Base-by-base conservation (phyloP, 2,888 invertebrate genomes). In the Hirtodrosophila confusa region DNA sequence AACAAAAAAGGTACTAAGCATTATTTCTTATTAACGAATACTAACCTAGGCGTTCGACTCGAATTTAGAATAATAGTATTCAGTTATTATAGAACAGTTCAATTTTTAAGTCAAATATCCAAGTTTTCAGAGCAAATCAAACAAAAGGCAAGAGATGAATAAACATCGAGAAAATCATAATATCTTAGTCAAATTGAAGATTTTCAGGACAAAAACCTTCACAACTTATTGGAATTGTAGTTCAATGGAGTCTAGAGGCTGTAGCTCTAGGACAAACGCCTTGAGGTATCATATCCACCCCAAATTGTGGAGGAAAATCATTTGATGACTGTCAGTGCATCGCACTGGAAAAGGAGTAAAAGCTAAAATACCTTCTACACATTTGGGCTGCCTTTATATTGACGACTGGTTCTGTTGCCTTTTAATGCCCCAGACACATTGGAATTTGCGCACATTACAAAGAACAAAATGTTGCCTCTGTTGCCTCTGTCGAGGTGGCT, bases 371-470 rank as follows among this genome's bases (percentile, higher is more conserved):
- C 56, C 55, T 62, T 62, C 57, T 56, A 39, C 71, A 62, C 76
- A 76, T 66, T 66, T 31, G 60, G 35, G 82, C 41, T 75, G 54
- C 40, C 58, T 74, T 57, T 56, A 56, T 60, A 74, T 76, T 78
- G 76, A 62, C 55, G 61, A 70, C 77, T 60, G 55, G 24, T 45
- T 63, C 49, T 33, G 41, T 39, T 58, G 57, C 50, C 56, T 49
- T 72, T 70, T 66, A 75, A 65, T 58, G 63, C 62, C 54, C 47
- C 75, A 78, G 80, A 79, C 77, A 83, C 70, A 80, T 75, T 54
- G 80, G 80, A 86, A 86, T 83, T 80, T 77, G 58, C 24, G 63
- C 67, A 61, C 80, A 67, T 76, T 70, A 70, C 69, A 82, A 83
- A 77, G 65, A 69, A 66, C 74, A 27, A 84, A 84, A 69, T 80